Evolutionary conservation across 2,797 vertebrate species (phyloP).

Genomic region (Sarcoramphus papa): DNA sequence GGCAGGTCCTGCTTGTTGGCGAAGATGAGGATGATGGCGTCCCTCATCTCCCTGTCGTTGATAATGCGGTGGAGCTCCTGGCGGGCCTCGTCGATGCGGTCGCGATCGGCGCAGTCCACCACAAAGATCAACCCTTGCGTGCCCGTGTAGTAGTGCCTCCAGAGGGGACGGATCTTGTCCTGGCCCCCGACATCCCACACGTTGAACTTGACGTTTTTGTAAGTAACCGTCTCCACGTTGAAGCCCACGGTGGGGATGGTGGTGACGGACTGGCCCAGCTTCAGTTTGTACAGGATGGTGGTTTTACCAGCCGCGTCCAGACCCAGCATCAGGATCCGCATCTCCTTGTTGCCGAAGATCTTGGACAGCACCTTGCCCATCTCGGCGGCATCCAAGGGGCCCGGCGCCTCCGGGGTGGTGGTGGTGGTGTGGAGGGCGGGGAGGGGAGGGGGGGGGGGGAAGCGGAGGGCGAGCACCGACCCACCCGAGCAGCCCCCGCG

Average conservation of each 20-base stretch:
- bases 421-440: too few species aligned
- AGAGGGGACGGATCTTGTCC: slow-evolving; percentile 97
- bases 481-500: slow-evolving; percentile 35
- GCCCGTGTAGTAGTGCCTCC: slow-evolving; percentile 99
- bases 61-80: slow-evolving; percentile 99
- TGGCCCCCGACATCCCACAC: slow-evolving; percentile 99
- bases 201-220: slow-evolving; percentile 99
- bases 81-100: slow-evolving; percentile 97
- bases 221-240: slow-evolving; percentile 99
- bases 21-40: slow-evolving; percentile 99
- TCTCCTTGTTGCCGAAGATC: slow-evolving; percentile 99
- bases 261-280: slow-evolving; percentile 98
- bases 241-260: slow-evolving; percentile 98
- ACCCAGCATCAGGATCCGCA: slow-evolving; percentile 99
- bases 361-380: slow-evolving; percentile 99
- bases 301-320: slow-evolving; percentile 98
- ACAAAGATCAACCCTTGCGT: slow-evolving; percentile 98
- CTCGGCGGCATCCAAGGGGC: slow-evolving; percentile 67
- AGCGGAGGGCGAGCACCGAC: neutral
- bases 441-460: neutral
- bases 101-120: slow-evolving; percentile 98
- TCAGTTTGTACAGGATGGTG: slow-evolving; percentile 98
- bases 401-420: neutral
- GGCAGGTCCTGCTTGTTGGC: slow-evolving; percentile 99
- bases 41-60: slow-evolving; percentile 98